Percentiles rank a stretch among this genome's conserved stretches.
These are phyloP conservation scores for Chrysomela aeneicollis DNA, from an alignment of 2,888 invertebrate genomes.

Conservation along the genomic window DNA sequence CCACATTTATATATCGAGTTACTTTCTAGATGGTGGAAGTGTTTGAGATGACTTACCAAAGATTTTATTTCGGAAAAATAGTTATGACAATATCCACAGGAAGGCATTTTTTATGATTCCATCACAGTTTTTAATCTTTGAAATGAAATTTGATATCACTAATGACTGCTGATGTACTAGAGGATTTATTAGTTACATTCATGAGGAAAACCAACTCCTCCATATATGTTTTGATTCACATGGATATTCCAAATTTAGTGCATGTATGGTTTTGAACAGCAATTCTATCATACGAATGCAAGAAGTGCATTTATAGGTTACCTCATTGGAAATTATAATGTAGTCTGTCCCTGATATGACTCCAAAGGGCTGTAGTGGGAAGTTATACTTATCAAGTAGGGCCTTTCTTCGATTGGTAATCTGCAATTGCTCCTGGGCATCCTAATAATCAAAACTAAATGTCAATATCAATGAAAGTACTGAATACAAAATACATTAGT, in stretches of 20 bases:
- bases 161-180: conserved; percentile 2
- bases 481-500: conserved; percentile 4
- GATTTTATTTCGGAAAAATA: conserved; percentile 1
- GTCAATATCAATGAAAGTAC: neutral
- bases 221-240: conserved; percentile 25
- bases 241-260: conserved; percentile 27
- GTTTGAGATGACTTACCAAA: conserved; percentile 5
- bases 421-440: conserved; percentile 1
- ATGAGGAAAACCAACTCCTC: conserved; percentile 7
- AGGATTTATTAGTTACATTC: conserved; percentile 9
- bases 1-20: conserved; percentile 9
- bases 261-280: conserved; percentile 22
- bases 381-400: conserved; percentile 15
- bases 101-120: conserved; percentile 7
- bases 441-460: conserved; percentile 4
- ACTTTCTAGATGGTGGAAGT: conserved; percentile 8
- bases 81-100: conserved; percentile 8
- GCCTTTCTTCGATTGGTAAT: conserved; percentile 13
- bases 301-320: conserved; percentile 24
- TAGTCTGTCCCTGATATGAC: conserved; percentile 12
- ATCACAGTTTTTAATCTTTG: conserved; percentile 4
- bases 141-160: conserved; percentile 8
- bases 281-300: conserved; percentile 21
- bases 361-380: conserved; percentile 26
- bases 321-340: conserved; percentile 12